Conservation (phyloP, 2,888 invertebrate genomes). For the Tenodera sinensis region DNA sequence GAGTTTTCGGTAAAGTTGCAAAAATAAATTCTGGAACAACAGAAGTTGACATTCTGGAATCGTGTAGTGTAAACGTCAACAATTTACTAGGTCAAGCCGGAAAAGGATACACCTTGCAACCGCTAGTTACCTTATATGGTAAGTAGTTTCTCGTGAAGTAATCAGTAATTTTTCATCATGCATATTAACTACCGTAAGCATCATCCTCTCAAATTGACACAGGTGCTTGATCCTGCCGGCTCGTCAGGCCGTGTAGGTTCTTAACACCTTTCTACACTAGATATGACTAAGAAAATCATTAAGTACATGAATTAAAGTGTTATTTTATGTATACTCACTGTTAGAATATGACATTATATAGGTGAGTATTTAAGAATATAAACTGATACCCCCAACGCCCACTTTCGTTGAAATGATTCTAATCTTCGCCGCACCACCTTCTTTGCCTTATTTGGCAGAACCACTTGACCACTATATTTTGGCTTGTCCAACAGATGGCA, state of each 20-base stretch:
- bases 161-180: background rate
- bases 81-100: background rate
- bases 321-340: slow-evolving; percentile 26
- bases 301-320: background rate
- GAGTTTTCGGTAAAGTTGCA: slow-evolving; percentile 90
- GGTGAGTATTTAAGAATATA: background rate
- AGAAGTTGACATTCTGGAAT: background rate
- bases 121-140: background rate
- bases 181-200: background rate
- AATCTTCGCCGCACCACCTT: background rate
- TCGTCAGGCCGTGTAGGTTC: background rate
- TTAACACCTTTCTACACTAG: background rate
- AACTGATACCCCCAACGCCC: slow-evolving; percentile 20
- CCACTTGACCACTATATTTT: background rate
- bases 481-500: slow-evolving; percentile 6
- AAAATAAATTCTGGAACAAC: slow-evolving; percentile 74
- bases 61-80: background rate
- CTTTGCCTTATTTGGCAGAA: slow-evolving; percentile 22
- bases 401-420: background rate
- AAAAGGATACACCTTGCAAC: background rate
- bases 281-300: background rate
- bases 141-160: background rate
- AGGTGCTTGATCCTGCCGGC: background rate
- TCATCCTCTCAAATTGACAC: background rate
- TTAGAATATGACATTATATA: slow-evolving; percentile 31